Evolutionary conservation across 2,113 vertebrate genomes (phyloP).

Genomic region (Rhynchomys soricoides): DNA sequence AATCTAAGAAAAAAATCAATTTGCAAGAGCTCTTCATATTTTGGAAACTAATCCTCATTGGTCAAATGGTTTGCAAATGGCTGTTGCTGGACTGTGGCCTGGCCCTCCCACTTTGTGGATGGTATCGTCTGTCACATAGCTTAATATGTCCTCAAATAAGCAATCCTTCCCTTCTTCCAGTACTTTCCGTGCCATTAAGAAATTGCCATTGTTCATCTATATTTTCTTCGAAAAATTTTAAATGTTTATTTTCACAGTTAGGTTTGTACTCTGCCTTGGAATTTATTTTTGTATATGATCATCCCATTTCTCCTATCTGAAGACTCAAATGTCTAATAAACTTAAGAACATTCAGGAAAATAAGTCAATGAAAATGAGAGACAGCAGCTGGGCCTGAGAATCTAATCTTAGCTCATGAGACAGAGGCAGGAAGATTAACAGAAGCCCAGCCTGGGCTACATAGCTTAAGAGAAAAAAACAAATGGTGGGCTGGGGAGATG

Average conservation of each 20-base stretch:
- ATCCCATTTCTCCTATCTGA: background rate
- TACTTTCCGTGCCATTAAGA: background rate
- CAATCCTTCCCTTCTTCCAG: background rate
- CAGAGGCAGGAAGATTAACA: background rate
- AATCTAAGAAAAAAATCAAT: conserved; percentile 35
- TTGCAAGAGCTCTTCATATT: conserved; percentile 17
- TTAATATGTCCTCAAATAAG: background rate
- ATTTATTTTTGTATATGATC: conserved; percentile 20
- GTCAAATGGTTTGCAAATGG: conserved; percentile 24
- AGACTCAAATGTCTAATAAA: conserved; percentile 3
- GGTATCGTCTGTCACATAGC: background rate
- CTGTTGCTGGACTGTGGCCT: background rate
- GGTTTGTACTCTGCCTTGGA: conserved; percentile 23
- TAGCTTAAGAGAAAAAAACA: background rate
- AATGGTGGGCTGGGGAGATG: too few relatives aligned
- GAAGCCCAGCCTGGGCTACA: background rate
- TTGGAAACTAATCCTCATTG: conserved; percentile 4
- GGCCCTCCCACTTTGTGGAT: background rate
- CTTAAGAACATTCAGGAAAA: conserved; percentile 51
- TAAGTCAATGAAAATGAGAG: conserved; percentile 9
- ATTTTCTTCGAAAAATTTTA: conserved; percentile 48
- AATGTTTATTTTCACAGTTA: conserved; percentile 34
- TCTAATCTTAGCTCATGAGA: background rate
- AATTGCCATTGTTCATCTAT: background rate
- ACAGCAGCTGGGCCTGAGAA: background rate